Percentiles rank a stretch among this genome's conserved stretches.
Evolutionary conservation across 2,113 vertebrate species (phyloP).

Genomic region (Cyanoliseus patagonus): DNA sequence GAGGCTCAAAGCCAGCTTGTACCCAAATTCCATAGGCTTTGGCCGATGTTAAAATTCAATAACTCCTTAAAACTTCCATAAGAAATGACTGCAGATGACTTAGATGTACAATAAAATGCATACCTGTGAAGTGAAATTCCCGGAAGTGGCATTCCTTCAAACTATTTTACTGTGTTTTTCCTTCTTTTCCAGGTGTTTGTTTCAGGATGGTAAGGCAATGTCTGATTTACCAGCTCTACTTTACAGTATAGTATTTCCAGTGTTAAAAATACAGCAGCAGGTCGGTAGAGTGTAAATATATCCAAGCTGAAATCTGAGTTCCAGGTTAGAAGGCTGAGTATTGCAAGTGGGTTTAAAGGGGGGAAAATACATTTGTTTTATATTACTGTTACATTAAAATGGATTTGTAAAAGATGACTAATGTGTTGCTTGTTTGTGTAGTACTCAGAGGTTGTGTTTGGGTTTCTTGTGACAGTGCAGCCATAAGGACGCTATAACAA

Average conservation of each 20-base stretch:
- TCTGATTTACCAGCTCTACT: not conserved
- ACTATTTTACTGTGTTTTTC: not conserved
- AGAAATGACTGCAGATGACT: fast-evolving
- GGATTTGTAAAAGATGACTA: not conserved
- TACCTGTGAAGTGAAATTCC: not conserved
- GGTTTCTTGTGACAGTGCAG: not conserved
- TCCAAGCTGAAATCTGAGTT: not conserved
- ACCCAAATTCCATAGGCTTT: not conserved
- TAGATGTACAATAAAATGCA: no score
- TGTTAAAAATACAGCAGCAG: constrained; percentile 42
- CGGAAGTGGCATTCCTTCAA: not conserved
- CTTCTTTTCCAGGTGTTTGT: constrained; percentile 83
- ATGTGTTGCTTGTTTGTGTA: not conserved
- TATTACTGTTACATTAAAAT: not conserved
- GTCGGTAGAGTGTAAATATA: not conserved
- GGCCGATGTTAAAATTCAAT: fast-evolving
- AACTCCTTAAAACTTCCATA: not conserved
- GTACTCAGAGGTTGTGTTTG: not conserved
- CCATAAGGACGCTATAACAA: not conserved
- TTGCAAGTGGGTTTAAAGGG: not conserved
- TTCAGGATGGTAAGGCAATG: constrained; percentile 91
- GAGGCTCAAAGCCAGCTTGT: not conserved
- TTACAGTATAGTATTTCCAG: constrained; percentile 12
- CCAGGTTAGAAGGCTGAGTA: not conserved
- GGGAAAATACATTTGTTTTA: not conserved